phyloP scores from a whole-genome alignment of 2,113 vertebrate genomes.

The Campylorhamphus procurvoides region DNA sequence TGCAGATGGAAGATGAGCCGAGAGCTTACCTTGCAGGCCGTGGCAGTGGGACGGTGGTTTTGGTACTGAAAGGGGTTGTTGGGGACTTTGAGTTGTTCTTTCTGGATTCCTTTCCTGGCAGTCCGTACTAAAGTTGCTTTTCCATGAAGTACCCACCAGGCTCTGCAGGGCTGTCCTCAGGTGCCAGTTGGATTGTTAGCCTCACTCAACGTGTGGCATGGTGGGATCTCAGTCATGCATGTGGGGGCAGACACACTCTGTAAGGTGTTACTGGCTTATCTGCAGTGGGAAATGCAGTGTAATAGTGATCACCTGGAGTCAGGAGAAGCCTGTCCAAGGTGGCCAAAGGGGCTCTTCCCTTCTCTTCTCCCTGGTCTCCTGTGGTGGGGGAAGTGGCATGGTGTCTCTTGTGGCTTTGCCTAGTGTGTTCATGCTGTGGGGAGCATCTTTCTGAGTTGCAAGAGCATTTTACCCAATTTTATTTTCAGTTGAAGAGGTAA shows the following conservation, averaged over 20 bases:
- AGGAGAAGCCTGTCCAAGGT: background rate
- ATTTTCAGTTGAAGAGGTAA: background rate
- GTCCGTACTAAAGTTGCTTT: background rate
- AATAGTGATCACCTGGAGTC: background rate
- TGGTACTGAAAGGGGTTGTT: background rate
- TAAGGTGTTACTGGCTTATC: background rate
- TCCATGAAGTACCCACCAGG: rapidly evolving
- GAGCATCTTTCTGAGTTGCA: background rate
- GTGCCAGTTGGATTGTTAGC: rapidly evolving
- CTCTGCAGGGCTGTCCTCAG: background rate
- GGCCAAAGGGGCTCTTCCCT: background rate
- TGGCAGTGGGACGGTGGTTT: background rate
- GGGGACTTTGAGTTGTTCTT: background rate
- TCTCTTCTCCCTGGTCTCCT: background rate
- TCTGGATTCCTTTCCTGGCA: too few relatives aligned
- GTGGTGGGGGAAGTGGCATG: rapidly evolving
- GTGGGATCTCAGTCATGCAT: rapidly evolving
- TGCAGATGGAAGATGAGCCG: background rate
- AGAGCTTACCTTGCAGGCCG: background rate
- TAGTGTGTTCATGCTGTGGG: rapidly evolving
- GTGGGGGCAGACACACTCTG: rapidly evolving
- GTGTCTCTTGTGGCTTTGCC: background rate
- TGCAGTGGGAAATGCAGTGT: background rate
- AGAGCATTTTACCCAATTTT: background rate
- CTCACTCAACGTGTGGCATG: background rate